These are phyloP conservation scores for Gryon sp. DNA, from an alignment of 1,140 invertebrate species.

Conservation along the genomic window DNA sequence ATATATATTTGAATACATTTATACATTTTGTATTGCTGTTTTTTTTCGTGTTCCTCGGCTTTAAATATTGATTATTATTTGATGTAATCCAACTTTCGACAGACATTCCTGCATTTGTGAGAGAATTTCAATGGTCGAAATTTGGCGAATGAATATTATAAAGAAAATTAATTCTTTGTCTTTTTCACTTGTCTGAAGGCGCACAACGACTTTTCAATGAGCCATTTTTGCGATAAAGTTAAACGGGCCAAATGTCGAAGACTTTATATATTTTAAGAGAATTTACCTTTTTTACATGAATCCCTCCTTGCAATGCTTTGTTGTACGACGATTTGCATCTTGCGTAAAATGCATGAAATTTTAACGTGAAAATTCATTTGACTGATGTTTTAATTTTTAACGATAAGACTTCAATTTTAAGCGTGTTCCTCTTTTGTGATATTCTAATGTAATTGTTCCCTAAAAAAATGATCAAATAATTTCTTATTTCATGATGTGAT, in stretches of 20 bases:
- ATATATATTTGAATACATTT: slow-evolving; percentile 28
- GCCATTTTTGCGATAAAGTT: slow-evolving; percentile 51
- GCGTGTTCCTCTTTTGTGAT: slow-evolving; percentile 36
- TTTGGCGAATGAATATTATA: slow-evolving; percentile 30
- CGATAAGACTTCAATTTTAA: slow-evolving; percentile 4
- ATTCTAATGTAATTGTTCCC: too few species aligned
- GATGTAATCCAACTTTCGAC: too few species aligned
- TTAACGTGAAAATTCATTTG: too few species aligned
- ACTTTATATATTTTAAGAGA: slow-evolving; percentile 49
- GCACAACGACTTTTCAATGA: slow-evolving; percentile 59
- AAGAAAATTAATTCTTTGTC: slow-evolving; percentile 37
- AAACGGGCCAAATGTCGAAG: slow-evolving; percentile 50
- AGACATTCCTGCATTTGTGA: slow-evolving; percentile 42
- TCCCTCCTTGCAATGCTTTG: slow-evolving; percentile 22
- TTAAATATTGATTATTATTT: too few species aligned
- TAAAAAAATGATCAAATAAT: too few species aligned
- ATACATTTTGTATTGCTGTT: slow-evolving; percentile 37
- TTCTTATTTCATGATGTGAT: too few species aligned
- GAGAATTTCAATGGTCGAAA: slow-evolving; percentile 14
- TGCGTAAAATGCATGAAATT: not conserved
- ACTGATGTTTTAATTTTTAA: slow-evolving; percentile 17
- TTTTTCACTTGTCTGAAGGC: slow-evolving; percentile 42
- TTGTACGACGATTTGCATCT: slow-evolving; percentile 39
- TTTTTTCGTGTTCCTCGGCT: slow-evolving; percentile 29
- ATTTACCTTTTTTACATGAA: slow-evolving; percentile 47